Percentiles rank a stretch among this genome's conserved stretches.
Conservation (phyloP, 2,797 vertebrate species). For the Acanthurus lineatus region DNA sequence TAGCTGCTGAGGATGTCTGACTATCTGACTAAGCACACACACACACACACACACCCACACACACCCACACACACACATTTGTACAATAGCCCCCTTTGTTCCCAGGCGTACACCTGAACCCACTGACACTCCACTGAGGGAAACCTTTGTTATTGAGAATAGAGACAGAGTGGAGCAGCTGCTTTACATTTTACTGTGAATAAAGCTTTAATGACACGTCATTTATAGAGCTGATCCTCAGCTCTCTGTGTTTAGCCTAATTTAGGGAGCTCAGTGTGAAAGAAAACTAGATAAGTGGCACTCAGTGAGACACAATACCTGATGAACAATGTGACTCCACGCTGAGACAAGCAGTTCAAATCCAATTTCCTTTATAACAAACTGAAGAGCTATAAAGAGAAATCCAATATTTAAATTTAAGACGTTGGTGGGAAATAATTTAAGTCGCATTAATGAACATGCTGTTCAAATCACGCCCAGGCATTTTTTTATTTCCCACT, state of each 20-base stretch:
- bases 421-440: background rate
- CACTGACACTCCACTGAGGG: slow-evolving; percentile 14
- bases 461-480: background rate
- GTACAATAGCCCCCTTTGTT: slow-evolving; percentile 67
- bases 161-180: slow-evolving; percentile 1
- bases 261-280: slow-evolving; percentile 8
- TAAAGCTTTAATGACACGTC: slow-evolving; percentile 16
- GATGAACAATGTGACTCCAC: background rate
- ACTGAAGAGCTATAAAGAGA: background rate
- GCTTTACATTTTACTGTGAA: slow-evolving; percentile 9
- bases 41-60: slow-evolving; percentile 16
- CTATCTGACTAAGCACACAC: slow-evolving; percentile 8
- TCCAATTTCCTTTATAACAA: slow-evolving; percentile 21
- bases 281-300: slow-evolving; percentile 18
- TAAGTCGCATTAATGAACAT: background rate
- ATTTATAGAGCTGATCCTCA: slow-evolving; percentile 17
- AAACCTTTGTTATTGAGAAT: slow-evolving; percentile 29
- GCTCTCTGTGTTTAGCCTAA: slow-evolving; percentile 11
- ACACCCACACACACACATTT: slow-evolving; percentile 7
- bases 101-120: slow-evolving; percentile 36
- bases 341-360: slow-evolving; percentile 33
- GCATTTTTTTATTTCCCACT: background rate
- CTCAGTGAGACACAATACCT: slow-evolving; percentile 11
- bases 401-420: slow-evolving; percentile 10
- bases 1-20: slow-evolving; percentile 24